These are phyloP conservation scores for Sesia apiformis DNA, from an alignment of 2,888 invertebrate genomes.

Conservation along the genomic window DNA sequence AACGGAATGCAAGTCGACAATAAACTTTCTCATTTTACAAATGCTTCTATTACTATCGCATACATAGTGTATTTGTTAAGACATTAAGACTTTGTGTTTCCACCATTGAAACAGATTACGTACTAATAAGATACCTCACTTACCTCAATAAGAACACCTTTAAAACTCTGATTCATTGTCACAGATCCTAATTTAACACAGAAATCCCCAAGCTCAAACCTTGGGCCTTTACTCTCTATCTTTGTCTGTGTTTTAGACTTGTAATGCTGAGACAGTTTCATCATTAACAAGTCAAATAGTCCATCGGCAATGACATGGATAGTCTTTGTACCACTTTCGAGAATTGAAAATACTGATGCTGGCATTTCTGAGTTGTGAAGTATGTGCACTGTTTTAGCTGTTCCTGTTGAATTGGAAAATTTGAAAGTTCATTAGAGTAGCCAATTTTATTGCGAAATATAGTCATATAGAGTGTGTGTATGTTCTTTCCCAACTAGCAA, in stretches of 20 bases:
- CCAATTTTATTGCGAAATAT: too few species aligned
- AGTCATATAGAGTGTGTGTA: too few species aligned
- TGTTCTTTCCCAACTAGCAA: too few species aligned
- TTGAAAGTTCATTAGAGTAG: neutral
- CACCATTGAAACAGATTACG: too few species aligned
- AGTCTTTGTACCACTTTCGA: constrained; percentile 90
- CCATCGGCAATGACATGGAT: constrained; percentile 93
- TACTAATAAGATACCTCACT: too few species aligned
- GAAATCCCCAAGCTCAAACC: constrained; percentile 93
- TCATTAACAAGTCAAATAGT: constrained; percentile 91
- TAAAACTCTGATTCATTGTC: constrained; percentile 93
- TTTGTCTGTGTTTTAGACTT: constrained; percentile 92
- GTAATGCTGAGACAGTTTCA: constrained; percentile 91
- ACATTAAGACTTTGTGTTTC: too few species aligned
- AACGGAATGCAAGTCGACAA: too few species aligned
- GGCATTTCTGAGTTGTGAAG: constrained; percentile 97
- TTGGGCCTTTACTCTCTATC: constrained; percentile 91
- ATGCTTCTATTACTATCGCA: too few species aligned
- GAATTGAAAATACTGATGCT: constrained; percentile 92
- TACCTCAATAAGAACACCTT: constrained; percentile 92
- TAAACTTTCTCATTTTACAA: too few species aligned
- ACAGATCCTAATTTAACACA: constrained; percentile 95
- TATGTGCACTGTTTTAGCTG: constrained; percentile 90
- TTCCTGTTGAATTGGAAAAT: constrained; percentile 58
- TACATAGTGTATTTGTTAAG: too few species aligned